Evolutionary conservation across 2,113 vertebrate species (phyloP).

Genomic region (Erpornis zantholeuca): DNA sequence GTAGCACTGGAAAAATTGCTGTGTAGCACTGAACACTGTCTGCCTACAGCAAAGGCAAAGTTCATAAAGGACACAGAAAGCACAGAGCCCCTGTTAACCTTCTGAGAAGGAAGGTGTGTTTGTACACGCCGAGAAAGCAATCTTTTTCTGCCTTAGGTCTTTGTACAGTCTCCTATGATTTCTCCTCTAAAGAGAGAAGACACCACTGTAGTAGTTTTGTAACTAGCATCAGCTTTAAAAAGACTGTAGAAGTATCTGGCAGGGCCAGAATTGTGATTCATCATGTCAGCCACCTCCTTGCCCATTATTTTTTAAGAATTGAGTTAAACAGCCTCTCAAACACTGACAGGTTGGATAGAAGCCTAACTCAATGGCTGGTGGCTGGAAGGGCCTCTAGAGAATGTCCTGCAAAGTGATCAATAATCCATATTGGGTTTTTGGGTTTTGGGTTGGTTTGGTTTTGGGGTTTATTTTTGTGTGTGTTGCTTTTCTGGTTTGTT

Average conservation of each 20-base stretch:
- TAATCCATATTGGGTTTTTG: neutral
- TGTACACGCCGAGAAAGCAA: neutral
- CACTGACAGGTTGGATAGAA: neutral
- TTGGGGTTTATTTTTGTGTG: neutral
- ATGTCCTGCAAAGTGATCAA: neutral
- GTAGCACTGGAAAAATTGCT: neutral
- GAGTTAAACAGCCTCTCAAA: neutral
- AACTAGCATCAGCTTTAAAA: neutral
- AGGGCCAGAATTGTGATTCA: neutral
- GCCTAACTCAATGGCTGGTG: neutral
- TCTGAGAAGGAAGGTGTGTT: conserved; percentile 1
- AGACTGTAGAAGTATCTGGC: neutral
- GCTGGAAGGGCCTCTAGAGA: neutral
- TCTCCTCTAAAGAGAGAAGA: neutral
- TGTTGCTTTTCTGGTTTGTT: neutral
- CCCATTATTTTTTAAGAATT: neutral
- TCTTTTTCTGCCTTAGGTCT: neutral
- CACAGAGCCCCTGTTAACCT: neutral
- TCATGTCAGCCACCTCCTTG: neutral
- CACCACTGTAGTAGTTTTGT: neutral
- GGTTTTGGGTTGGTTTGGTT: neutral
- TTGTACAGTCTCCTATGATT: neutral
- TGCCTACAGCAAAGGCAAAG: conserved; percentile 12
- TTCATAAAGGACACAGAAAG: neutral
- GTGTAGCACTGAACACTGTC: neutral